These are phyloP conservation scores for Oostethus manadensis DNA, from an alignment of 2,113 vertebrate genomes.

Conservation along the genomic window DNA sequence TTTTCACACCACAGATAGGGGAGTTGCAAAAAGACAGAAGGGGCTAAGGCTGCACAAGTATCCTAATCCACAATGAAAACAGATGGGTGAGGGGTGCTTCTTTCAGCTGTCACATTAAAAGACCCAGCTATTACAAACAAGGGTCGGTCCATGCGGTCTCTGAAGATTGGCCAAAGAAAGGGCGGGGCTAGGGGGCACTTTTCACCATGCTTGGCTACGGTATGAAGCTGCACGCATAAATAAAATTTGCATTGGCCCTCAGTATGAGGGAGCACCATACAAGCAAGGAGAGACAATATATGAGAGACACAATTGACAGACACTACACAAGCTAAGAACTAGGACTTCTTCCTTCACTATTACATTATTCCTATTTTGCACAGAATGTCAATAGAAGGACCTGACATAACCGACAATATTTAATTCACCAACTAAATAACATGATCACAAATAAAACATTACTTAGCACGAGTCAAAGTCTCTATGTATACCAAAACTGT, in stretches of 20 bases:
- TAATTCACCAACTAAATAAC: too few relatives aligned
- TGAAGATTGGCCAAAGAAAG: conserved; percentile 26
- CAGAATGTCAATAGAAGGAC: too few relatives aligned
- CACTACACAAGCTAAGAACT: not conserved
- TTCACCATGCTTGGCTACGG: conserved; percentile 40
- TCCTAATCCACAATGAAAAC: conserved; percentile 38
- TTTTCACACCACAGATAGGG: conserved; percentile 58
- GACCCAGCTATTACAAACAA: conserved; percentile 48
- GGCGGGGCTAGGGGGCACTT: conserved; percentile 17
- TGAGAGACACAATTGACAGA: conserved; percentile 25
- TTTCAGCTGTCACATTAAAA: conserved; percentile 59
- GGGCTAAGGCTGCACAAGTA: conserved; percentile 40
- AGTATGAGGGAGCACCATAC: conserved; percentile 38
- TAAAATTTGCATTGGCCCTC: conserved; percentile 48
- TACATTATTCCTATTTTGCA: too few relatives aligned
- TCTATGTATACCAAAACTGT: too few relatives aligned
- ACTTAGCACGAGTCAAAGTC: too few relatives aligned
- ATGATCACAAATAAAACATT: too few relatives aligned
- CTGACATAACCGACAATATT: too few relatives aligned
- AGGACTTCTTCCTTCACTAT: too few relatives aligned
- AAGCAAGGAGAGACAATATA: conserved; percentile 41
- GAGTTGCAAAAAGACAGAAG: conserved; percentile 42
- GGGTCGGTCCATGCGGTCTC: conserved; percentile 16
- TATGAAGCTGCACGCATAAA: conserved; percentile 42
- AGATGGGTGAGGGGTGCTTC: conserved; percentile 36